These are phyloP conservation scores for Lutjanus erythropterus DNA, from an alignment of 2,113 vertebrate species.

Conservation along the genomic window DNA sequence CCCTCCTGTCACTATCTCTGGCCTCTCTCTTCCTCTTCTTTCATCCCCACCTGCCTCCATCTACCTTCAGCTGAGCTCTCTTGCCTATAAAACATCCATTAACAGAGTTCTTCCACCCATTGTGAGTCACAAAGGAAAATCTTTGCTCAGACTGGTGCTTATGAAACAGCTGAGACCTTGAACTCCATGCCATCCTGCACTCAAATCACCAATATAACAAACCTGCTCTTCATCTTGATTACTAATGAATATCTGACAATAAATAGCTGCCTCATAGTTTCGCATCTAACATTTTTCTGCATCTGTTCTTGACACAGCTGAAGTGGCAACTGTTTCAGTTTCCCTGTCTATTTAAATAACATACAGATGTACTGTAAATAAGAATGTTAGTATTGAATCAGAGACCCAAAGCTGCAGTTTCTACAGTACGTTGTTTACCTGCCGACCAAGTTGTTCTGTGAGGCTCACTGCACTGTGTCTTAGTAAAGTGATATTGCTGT, in stretches of 20 bases:
- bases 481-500: background rate
- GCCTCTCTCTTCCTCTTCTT: background rate
- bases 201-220: background rate
- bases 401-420: background rate
- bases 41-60: conserved; percentile 6
- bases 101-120: background rate
- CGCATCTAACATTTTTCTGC: background rate
- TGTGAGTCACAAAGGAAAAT: conserved; percentile 6
- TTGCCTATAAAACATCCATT: background rate
- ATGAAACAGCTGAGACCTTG: background rate
- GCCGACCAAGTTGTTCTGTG: background rate
- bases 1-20: background rate
- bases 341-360: background rate
- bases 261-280: background rate
- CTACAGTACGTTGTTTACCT: background rate
- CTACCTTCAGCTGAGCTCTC: background rate
- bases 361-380: background rate
- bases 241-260: background rate
- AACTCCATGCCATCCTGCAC: background rate
- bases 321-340: background rate
- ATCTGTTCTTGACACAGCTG: background rate
- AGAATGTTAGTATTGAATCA: background rate
- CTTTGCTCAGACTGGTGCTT: background rate
- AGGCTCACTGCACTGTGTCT: background rate
- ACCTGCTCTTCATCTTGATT: background rate